Evolutionary conservation across 1,140 invertebrate genomes (phyloP), one percentile per base, ranked within the genome.

Genomic region (Diabrotica undecimpunctata): DNA sequence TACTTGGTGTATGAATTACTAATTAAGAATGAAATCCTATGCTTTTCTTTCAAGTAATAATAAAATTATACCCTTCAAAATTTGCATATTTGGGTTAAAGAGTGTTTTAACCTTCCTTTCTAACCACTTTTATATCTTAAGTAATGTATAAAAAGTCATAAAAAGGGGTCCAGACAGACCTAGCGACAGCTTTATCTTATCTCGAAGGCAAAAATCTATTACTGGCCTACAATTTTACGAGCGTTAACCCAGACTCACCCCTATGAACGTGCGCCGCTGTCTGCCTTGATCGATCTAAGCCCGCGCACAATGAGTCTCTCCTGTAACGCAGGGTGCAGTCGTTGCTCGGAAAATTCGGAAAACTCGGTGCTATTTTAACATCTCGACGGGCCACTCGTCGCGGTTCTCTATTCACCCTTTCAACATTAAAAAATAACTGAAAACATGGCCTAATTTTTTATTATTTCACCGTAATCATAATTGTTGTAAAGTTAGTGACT

Each of bases 271-370:
- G n/a, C 41, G 41, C n/a, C 41, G 2, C 41, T 46, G 41, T 46
- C 41, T 46, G 41, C 41, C 41, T 46, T 46, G 25, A 57, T 57
- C 55, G 55, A 57, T 57, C 37, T 57, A 12, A 37, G n/a, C 55
- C 36, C 37, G 55, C 55, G 55, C 55, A 7, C 55, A n/a, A 11
- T 36, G 53, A 10, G 9, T 11, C 7, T 13, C 14, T 13, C 53
- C 41, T 8, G n/a, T n/a, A 8, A 12, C 25, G 55, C 55, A 57
- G 55, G 55, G 55, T 57, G 55, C 55, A 57, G 55, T 57, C 55
- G 55, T 57, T 25, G 10, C 55, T 57, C 36, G 55, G 55, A 57
- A 57, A 57, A 57, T 38, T 57, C 55, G 55, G 25, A 57, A 57
- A 57, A 57, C 7, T 38, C 36, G 25, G 54, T 10, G 54, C 14